Evolutionary conservation across 2,888 invertebrate genomes (phyloP), one percentile per base, ranked within the genome.

Genomic region (Prosopocoilus inquinatus): DNA sequence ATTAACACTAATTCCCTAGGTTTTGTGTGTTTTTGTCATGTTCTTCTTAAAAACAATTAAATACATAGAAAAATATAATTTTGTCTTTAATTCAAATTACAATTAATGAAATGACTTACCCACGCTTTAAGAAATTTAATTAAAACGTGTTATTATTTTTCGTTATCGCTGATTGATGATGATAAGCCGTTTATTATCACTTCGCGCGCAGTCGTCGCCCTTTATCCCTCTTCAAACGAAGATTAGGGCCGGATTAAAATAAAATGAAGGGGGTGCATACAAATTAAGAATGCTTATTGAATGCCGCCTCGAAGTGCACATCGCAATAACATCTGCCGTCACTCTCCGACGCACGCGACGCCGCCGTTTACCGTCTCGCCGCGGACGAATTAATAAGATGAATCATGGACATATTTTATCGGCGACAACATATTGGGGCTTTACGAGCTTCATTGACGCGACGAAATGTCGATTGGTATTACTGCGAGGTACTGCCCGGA

Each of bases 221-320:
- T 13, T 15, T 41, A 41, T 41, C 34, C 47, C 11, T 15, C 12
- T 34, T 35, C 47, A 35, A 35, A 47, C 16, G 35, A 13, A 35
- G 47, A 32, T 47, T 47, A 47, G 47, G 12, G 8, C 43, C 34
- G 47, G 46, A 34, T 33, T 47, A 34, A 34, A 13, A 9, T 35
- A 13, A 47, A 47, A 47, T 34, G 35, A 47, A 47, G 47, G 33
- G 47, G 47, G 47, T 47, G 47, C 33, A 47, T 47, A 47, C 34
- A 35, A 47, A 47, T 47, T 47, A 47, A 35, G 47, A 15, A 33
- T 9, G 13, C 34, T 47, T 47, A 47, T 47, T 47, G 47, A 35
- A 47, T 16, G 47, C 35, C 15, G n/a, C 35, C 12, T 9, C 32
- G 12, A 35, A 47, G 33, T 32, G 47, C 13, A 47, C 47, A 47